These are phyloP conservation scores for Syngnathus floridae DNA, from an alignment of 2,113 vertebrate species.

Conservation along the genomic window DNA sequence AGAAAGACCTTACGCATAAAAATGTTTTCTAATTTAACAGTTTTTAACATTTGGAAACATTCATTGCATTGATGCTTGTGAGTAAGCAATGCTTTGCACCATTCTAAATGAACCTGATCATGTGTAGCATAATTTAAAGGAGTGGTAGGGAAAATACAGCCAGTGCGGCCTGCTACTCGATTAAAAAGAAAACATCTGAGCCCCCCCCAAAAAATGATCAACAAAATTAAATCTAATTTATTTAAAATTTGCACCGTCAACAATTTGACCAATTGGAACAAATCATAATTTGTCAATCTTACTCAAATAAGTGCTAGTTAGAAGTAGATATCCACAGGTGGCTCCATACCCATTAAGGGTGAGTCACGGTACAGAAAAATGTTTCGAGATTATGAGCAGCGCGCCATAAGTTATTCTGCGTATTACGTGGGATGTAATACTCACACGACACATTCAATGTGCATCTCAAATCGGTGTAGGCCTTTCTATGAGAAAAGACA, in stretches of 20 bases:
- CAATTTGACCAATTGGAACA: neutral
- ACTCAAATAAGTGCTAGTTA: neutral
- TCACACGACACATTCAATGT: neutral
- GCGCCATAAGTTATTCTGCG: neutral
- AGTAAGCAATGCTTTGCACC: neutral
- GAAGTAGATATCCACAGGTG: neutral
- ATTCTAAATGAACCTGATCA: neutral
- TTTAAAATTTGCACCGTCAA: neutral
- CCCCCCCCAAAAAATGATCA: neutral
- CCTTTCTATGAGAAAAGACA: neutral
- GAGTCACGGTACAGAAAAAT: neutral
- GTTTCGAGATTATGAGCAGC: neutral
- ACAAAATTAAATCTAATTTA: neutral
- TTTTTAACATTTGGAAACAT: neutral
- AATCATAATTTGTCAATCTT: neutral
- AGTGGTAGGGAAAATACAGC: neutral
- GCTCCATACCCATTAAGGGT: neutral
- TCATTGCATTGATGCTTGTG: neutral
- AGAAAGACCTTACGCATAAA: neutral
- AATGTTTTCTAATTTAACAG: neutral
- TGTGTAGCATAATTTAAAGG: neutral
- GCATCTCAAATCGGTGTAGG: neutral
- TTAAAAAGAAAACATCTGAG: neutral
- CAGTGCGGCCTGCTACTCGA: neutral
- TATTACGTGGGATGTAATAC: neutral